phyloP scores from a whole-genome alignment of 1,140 invertebrate genomes.

The Armadillidium nasatum region DNA sequence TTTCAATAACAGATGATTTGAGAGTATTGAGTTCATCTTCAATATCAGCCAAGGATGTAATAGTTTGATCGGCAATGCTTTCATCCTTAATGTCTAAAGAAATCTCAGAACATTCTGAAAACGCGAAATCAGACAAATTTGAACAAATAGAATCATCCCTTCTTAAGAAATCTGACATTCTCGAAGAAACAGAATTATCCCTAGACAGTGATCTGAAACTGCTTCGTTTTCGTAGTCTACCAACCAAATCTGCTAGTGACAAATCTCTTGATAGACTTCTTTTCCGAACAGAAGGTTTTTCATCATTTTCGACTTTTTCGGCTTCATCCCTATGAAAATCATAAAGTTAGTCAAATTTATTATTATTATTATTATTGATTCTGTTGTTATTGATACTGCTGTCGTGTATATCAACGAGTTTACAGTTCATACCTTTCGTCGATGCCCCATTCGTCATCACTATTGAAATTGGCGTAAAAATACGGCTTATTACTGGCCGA shows the following conservation, averaged over 20 bases:
- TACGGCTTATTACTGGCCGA: too few relatives aligned
- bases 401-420: not conserved
- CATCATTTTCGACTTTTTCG: too few relatives aligned
- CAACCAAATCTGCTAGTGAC: constrained; percentile 18
- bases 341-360: too few relatives aligned
- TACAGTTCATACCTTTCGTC: not conserved
- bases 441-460: not conserved
- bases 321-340: too few relatives aligned
- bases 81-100: constrained; percentile 28
- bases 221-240: not conserved
- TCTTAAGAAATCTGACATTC: constrained; percentile 16
- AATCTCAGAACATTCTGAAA: constrained; percentile 28
- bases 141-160: constrained; percentile 30
- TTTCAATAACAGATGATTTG: constrained; percentile 26
- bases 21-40: constrained; percentile 26
- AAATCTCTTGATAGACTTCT: not conserved
- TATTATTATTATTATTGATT: too few relatives aligned
- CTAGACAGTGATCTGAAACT: not conserved
- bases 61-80: constrained; percentile 18
- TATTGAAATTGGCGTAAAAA: not conserved
- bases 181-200: constrained; percentile 17
- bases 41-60: constrained; percentile 26
- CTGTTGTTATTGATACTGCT: too few relatives aligned
- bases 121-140: constrained; percentile 28
- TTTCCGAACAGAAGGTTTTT: too few relatives aligned